phyloP scores from a whole-genome alignment of 2,113 vertebrate genomes.

The Malurus melanocephalus region DNA sequence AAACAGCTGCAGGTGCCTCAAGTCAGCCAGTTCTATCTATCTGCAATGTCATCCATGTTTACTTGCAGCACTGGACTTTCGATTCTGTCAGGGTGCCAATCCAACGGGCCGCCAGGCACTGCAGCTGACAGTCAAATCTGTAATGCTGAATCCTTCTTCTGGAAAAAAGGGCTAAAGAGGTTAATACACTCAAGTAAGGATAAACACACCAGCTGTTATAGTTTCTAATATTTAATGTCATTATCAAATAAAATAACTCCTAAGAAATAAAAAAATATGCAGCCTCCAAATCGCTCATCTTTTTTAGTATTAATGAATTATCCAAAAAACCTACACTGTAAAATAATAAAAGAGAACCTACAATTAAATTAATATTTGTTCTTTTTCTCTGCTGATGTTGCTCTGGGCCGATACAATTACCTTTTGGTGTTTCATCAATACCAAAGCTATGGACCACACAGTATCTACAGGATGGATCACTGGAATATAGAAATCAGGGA shows the following conservation, averaged over 20 bases:
- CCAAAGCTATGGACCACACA: neutral
- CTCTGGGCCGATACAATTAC: neutral
- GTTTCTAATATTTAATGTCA: slow-evolving; percentile 85
- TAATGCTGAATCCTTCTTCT: slow-evolving; percentile 81
- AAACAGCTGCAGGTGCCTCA: slow-evolving; percentile 83
- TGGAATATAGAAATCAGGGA: neutral
- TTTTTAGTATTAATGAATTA: slow-evolving; percentile 64
- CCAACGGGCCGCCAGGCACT: slow-evolving; percentile 78
- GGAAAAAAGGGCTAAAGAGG: slow-evolving; percentile 83
- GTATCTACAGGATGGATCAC: neutral
- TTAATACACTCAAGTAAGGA: slow-evolving; percentile 89
- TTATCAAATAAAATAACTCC: slow-evolving; percentile 78
- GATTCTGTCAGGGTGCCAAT: slow-evolving; percentile 80
- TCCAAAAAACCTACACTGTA: slow-evolving; percentile 43
- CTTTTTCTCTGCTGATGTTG: slow-evolving; percentile 10
- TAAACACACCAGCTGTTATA: slow-evolving; percentile 88
- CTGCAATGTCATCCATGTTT: slow-evolving; percentile 80
- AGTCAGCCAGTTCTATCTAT: slow-evolving; percentile 74
- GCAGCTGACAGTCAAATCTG: slow-evolving; percentile 83
- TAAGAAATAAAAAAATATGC: slow-evolving; percentile 60
- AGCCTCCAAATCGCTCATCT: slow-evolving; percentile 24
- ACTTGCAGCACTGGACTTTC: slow-evolving; percentile 81
- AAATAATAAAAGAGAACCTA: slow-evolving; percentile 34
- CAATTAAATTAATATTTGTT: slow-evolving; percentile 54
- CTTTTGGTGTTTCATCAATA: slow-evolving; percentile 17